Percentiles rank a stretch among this genome's conserved stretches.
Conservation (phyloP, 2,113 vertebrate species). For the Sarotherodon lohbergeri region DNA sequence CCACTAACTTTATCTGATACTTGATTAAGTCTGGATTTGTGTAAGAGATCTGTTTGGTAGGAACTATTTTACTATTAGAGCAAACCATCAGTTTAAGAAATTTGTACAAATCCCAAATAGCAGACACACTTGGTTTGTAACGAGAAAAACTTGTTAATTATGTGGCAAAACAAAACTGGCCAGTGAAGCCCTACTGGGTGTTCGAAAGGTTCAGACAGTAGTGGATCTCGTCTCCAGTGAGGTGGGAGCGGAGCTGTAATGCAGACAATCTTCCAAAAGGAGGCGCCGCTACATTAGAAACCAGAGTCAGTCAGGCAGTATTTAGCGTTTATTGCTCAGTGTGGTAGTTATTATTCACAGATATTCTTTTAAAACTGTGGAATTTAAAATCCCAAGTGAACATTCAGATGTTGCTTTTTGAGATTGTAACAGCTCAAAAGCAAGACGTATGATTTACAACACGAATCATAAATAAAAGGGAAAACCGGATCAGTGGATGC, state of each 20-base stretch:
- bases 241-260: not conserved
- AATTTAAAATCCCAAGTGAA: not conserved
- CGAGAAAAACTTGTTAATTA: not conserved
- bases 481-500: not conserved
- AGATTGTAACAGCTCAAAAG: not conserved
- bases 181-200: not conserved
- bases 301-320: not conserved
- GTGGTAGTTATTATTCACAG: not conserved
- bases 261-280: not conserved
- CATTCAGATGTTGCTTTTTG: not conserved
- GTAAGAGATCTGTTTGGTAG: not conserved
- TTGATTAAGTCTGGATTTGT: not conserved
- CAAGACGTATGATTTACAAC: not conserved
- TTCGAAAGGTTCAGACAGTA: not conserved
- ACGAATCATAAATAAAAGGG: not conserved
- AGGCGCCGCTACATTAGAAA: not conserved
- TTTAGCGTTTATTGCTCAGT: not conserved
- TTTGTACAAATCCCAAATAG: not conserved
- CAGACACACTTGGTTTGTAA: not conserved
- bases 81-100: not conserved
- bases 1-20: not conserved
- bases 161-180: not conserved
- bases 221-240: not conserved
- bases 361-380: not conserved
- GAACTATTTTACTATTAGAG: not conserved